A percentile compares a stretch with the other conserved stretches of the same genome.
Evolutionary conservation across 1,140 invertebrate species (phyloP).

Genomic region (Atta texana): DNA sequence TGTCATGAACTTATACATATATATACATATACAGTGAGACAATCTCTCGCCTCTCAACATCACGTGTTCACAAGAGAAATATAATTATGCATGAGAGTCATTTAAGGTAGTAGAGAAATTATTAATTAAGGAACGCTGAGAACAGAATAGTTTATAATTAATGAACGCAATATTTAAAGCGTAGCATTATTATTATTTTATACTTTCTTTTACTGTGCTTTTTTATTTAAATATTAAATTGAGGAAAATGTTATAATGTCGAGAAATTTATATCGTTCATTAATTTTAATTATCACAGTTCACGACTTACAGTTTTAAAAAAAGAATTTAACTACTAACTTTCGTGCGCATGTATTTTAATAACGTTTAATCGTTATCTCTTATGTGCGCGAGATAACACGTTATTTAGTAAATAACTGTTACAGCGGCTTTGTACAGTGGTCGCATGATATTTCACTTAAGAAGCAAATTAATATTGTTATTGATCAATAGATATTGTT

Average conservation of each 20-base stretch:
- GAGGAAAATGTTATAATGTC: background rate
- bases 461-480: conserved; percentile 20
- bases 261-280: background rate
- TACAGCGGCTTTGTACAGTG: background rate
- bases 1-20: conserved; percentile 21
- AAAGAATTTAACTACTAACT: background rate
- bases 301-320: background rate
- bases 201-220: background rate
- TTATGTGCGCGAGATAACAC: conserved; percentile 27
- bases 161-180: background rate
- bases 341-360: conserved; percentile 59
- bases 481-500: background rate
- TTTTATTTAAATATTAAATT: conserved; percentile 3
- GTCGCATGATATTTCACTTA: background rate
- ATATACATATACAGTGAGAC: background rate
- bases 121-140: background rate
- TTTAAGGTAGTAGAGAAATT: background rate
- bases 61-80: background rate
- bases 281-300: background rate
- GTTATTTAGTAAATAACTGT: background rate
- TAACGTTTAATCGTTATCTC: conserved; percentile 65
- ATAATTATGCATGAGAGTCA: background rate
- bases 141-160: background rate
- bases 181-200: background rate
- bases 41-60: conserved; percentile 1